These are phyloP conservation scores for Pristiophorus japonicus DNA, from an alignment of 2,113 vertebrate species.

Conservation along the genomic window DNA sequence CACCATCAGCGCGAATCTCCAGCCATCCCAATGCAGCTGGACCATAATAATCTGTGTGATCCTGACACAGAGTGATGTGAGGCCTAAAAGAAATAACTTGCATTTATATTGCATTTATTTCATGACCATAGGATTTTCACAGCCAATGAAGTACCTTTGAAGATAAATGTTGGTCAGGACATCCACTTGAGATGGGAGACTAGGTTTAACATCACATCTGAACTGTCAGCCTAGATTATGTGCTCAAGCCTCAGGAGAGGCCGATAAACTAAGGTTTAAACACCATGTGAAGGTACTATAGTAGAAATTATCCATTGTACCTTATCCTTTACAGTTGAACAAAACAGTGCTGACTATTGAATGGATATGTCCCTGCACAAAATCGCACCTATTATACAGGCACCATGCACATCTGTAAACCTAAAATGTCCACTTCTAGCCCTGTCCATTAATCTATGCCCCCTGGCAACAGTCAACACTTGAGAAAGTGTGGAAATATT, in stretches of 20 bases:
- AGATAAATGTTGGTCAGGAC: not conserved
- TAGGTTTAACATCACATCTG: no score
- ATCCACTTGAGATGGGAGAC: not conserved
- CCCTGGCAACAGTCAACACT: not conserved
- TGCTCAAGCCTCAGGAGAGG: no score
- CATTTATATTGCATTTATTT: not conserved
- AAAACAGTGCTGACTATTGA: not conserved
- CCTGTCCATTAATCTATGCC: not conserved
- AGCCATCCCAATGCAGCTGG: not conserved
- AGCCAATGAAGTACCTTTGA: not conserved
- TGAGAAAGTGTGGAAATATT: not conserved
- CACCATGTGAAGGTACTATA: not conserved
- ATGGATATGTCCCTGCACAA: not conserved
- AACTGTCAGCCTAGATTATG: no score
- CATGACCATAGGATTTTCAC: not conserved
- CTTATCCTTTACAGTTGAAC: not conserved
- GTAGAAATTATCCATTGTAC: not conserved
- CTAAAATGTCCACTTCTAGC: not conserved
- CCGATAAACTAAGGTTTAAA: no score
- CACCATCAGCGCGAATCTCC: not conserved
- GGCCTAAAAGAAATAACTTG: not conserved
- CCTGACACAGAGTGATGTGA: not conserved
- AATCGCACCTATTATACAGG: not conserved
- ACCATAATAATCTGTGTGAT: not conserved
- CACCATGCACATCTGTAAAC: not conserved